Conservation (phyloP, 2,113 vertebrate species). For the Cyprinus carpio region DNA sequence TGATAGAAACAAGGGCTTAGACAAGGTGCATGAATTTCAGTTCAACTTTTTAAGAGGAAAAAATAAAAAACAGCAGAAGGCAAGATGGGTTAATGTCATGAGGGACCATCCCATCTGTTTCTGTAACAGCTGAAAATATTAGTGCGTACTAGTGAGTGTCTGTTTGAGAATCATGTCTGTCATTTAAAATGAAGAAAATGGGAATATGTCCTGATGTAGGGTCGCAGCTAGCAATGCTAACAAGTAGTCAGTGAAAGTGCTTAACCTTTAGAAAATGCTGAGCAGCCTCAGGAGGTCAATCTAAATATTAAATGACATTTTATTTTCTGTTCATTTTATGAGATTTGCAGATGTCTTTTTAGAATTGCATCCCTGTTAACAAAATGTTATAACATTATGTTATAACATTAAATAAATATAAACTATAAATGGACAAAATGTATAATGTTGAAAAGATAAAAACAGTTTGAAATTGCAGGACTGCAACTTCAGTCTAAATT, state of each 20-base stretch:
- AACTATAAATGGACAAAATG: not conserved
- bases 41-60: not conserved
- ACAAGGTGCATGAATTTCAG: not conserved
- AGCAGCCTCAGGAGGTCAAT: not conserved
- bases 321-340: not conserved
- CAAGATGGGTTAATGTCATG: not conserved
- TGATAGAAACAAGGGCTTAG: not conserved
- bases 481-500: too few species aligned
- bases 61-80: not conserved
- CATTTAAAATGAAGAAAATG: not conserved
- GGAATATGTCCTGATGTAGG: not conserved
- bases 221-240: not conserved
- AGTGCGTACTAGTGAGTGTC: too few species aligned
- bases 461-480: not conserved
- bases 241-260: not conserved
- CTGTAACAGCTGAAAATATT: not conserved
- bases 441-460: not conserved
- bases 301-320: not conserved
- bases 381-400: not conserved
- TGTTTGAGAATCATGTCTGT: not conserved
- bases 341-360: not conserved
- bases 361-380: too few species aligned
- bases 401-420: not conserved
- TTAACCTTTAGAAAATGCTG: not conserved
- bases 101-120: not conserved